Conservation (phyloP, 2,113 vertebrate species). For the Macrotis lagotis region DNA sequence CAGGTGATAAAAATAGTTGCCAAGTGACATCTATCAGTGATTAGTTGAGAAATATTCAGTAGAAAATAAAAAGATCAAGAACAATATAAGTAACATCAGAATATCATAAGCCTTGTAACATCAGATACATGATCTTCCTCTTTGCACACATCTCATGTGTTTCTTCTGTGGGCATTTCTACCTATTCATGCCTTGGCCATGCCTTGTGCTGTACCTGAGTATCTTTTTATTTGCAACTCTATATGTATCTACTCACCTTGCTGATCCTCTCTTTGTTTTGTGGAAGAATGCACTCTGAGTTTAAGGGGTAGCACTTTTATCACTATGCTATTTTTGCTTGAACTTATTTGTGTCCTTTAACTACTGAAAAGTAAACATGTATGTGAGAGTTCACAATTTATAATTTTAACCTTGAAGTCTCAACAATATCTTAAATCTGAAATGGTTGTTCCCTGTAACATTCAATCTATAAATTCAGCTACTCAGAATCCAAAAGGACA, state of each 20-base stretch:
- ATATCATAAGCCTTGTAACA: background rate
- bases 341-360: background rate
- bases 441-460: background rate
- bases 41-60: background rate
- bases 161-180: background rate
- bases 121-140: background rate
- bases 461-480: background rate
- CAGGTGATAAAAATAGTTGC: background rate
- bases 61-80: background rate
- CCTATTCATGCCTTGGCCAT: background rate
- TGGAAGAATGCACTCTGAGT: background rate
- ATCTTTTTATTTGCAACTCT: background rate
- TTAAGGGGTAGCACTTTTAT: background rate
- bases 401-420: background rate
- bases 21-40: background rate
- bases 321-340: background rate
- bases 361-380: background rate
- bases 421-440: background rate
- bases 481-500: background rate
- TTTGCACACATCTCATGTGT: background rate
- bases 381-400: background rate
- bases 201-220: background rate
- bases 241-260: background rate
- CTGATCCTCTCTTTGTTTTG: background rate
- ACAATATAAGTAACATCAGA: background rate